Base-by-base conservation (phyloP, 1,140 invertebrate genomes). In the Drosophila pallidifrons region DNA sequence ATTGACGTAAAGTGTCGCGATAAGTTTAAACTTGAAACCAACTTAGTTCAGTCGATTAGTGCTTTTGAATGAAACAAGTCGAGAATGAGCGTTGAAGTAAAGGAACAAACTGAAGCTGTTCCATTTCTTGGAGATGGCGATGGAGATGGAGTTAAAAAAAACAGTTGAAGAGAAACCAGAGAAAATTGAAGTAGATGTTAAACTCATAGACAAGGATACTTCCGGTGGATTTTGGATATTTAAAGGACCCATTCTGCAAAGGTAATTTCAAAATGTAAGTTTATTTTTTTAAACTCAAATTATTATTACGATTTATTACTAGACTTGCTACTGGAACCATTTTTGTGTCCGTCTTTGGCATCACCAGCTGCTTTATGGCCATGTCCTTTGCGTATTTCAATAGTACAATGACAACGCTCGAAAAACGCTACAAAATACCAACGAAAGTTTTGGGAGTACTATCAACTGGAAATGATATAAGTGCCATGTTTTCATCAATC, bases 351-450 rank as follows among this genome's bases (percentile, higher is more conserved):
- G 85, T 96, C 0, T 97, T 96, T 80, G 96, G 96, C 10, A 83
- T 96, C 0, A 92, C 96, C 1, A 96, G 96, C 0, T 95, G 95
- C 67, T 94, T 96, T 58, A 95, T 96, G 77, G 94, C 94, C 13
- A 96, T 96, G 64, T 94, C 95, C 76, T 96, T 95, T 82, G 94
- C 96, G 0, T 97, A 97, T 88, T 96, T 96, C 77, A 95, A 95
- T 79, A 96, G 95, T 0, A 96, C 95, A 1, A 95, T 97, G 51
- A 96, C 96, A 13, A 97, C 96, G 1, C 92, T 97, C 46, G 96
- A 97, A 85, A 97, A 97, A 88, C 94, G 96, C 75, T 97, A 96
- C 89, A 96, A 96, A 79, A 96, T 97, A 82, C 95, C 96, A 0
- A 96, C 95, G 20, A 94, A 95, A 86, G 95, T 95, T 3, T 95